phyloP scores from a whole-genome alignment of 2,797 vertebrate species.

The Enteromius anoplus region DNA sequence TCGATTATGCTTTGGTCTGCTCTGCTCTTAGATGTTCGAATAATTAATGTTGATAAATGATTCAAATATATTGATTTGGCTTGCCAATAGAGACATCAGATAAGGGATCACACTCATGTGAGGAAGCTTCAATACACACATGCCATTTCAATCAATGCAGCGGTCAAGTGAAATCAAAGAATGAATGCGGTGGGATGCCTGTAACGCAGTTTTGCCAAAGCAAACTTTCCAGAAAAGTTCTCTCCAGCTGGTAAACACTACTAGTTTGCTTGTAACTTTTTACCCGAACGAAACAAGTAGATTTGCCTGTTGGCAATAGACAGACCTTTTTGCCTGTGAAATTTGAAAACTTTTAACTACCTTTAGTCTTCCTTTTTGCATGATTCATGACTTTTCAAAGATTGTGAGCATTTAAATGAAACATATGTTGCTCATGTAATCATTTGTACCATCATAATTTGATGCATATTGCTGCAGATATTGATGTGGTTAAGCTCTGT shows the following conservation, averaged over 20 bases:
- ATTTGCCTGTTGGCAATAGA: neutral
- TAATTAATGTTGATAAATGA: slow-evolving; percentile 28
- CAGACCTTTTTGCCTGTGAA: neutral
- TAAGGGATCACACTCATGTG: slow-evolving; percentile 11
- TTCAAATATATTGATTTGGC: slow-evolving; percentile 31
- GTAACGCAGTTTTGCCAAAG: neutral
- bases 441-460: neutral
- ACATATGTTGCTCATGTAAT: neutral
- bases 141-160: neutral
- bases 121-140: neutral
- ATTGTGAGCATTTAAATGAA: neutral
- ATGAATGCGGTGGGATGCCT: neutral
- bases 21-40: neutral
- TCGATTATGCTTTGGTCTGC: neutral
- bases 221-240: neutral
- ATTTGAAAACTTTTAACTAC: neutral
- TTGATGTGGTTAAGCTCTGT: slow-evolving; percentile 18
- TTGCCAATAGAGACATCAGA: neutral
- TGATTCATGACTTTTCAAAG: neutral
- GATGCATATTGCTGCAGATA: slow-evolving; percentile 15
- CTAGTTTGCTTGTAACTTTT: neutral
- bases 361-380: neutral
- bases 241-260: neutral
- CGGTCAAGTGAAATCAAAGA: neutral
- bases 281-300: neutral